These are phyloP conservation scores for Phallusia fumigata DNA, from an alignment of 23 tunicate genomes.

Conservation along the genomic window DNA sequence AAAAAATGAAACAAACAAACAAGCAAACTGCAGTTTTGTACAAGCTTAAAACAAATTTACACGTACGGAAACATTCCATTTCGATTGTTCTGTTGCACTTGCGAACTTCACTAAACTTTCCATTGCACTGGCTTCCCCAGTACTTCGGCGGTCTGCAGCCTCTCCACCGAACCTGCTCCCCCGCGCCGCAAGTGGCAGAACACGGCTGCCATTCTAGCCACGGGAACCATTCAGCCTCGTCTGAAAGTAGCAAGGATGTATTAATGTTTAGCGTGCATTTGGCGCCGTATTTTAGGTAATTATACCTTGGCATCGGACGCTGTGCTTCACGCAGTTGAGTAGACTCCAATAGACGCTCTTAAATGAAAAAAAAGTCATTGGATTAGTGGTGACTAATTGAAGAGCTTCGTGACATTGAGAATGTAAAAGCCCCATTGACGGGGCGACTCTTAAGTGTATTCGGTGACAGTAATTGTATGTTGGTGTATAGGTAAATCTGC, in stretches of 20 bases:
- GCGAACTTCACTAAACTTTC: conserved; percentile 16
- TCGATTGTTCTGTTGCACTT: conserved; percentile 21
- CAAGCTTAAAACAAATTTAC: too few species aligned
- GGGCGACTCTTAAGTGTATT: too few species aligned
- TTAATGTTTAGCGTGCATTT: not conserved
- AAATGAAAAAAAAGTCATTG: conserved; percentile 3
- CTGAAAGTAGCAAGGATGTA: not conserved
- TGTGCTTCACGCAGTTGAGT: conserved; percentile 45
- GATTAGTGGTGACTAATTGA: not conserved
- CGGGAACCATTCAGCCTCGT: not conserved
- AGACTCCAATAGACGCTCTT: conserved; percentile 38
- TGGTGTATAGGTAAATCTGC: too few species aligned
- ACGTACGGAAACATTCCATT: conserved; percentile 22
- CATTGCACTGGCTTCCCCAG: conserved; percentile 29
- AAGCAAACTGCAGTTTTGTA: too few species aligned
- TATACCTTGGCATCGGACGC: conserved; percentile 37
- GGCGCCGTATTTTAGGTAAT: not conserved
- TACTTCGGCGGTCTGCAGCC: conserved; percentile 13
- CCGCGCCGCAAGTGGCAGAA: conserved; percentile 56
- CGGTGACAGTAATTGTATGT: too few species aligned
- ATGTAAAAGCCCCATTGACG: too few species aligned
- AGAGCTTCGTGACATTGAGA: too few species aligned
- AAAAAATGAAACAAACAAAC: too few species aligned
- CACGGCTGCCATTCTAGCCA: conserved; percentile 47
- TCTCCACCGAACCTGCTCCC: conserved; percentile 37